Evolutionary conservation across 1,140 invertebrate genomes (phyloP), one percentile per base, ranked within the genome.

Genomic region (Drosophila athabasca): DNA sequence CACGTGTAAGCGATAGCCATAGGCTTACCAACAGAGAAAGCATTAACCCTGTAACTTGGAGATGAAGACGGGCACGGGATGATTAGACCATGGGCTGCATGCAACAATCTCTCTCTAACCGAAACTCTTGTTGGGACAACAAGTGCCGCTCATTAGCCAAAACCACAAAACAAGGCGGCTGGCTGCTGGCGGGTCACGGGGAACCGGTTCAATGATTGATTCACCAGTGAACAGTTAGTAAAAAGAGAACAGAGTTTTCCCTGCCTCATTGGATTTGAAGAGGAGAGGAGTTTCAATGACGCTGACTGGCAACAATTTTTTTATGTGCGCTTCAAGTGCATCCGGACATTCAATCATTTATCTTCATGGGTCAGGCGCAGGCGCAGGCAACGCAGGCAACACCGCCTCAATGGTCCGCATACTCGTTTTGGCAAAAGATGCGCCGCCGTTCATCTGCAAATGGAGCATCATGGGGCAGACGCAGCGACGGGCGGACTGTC

Each of bases 141-240:
- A 84, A 85, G 76, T 85, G 80, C 60, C 62, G 78, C 81, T 85
- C 78, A 85, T 85, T 85, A 81, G 24, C 24, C 24, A 26, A 26
- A 26, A 26, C 24, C 24, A 26, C 24, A 6, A 26, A 26, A 26
- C 4, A 26, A 26, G 24, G 24, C 24, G 24, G 24, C 24, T 5
- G 24, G 24, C 24, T 4, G 24, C 24, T 5, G 70, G 35, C 26
- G 48, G 41, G 70, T 45, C 67, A 70, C 45, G 41, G 49, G 55
- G 67, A 85, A 85, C 81, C 81, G 81, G 81, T 85, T 85, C 79
- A 82, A 75, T 85, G 81, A 85, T 85, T 85, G 81, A 85, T 85
- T 81, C 83, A 77, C 79, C 31, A 74, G 81, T 53, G 22, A 61
- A 66, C 70, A 81, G 81, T 81, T 66, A 77, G 73, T 77, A 66